Percentiles rank a stretch among this genome's conserved stretches.
phyloP scores from a whole-genome alignment of 2,797 vertebrate species.

The Crossoptilon crossoptilon region DNA sequence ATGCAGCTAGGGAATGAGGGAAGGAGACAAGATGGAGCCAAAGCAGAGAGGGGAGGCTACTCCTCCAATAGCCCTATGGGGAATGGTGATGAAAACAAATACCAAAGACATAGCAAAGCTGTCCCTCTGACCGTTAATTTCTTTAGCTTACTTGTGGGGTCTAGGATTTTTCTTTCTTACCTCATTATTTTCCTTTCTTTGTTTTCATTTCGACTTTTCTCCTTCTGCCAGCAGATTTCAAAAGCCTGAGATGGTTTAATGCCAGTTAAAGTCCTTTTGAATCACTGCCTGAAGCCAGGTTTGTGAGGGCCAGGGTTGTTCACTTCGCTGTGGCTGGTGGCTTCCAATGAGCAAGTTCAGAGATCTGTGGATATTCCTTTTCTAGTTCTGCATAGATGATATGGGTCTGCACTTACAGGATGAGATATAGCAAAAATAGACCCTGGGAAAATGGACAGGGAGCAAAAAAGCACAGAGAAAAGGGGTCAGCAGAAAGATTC shows the following conservation, averaged over 20 bases:
- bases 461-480: background rate
- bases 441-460: background rate
- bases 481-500: background rate
- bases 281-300: constrained; percentile 72
- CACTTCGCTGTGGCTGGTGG: constrained; percentile 59
- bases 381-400: constrained; percentile 54
- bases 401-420: constrained; percentile 18
- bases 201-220: constrained; percentile 42
- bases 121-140: background rate
- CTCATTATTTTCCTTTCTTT: background rate
- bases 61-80: background rate
- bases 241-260: constrained; percentile 75
- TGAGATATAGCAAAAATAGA: background rate
- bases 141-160: background rate
- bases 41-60: rapidly evolving
- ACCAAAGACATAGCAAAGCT: background rate
- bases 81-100: background rate
- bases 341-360: constrained; percentile 52
- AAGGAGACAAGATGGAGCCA: background rate
- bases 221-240: constrained; percentile 55
- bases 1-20: background rate
- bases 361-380: constrained; percentile 38
- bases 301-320: constrained; percentile 54
- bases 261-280: constrained; percentile 77
- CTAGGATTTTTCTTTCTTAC: background rate